Evolutionary conservation across 1,140 invertebrate genomes (phyloP), one percentile per base, ranked within the genome.

Genomic region (Brachionus calyciflorus): DNA sequence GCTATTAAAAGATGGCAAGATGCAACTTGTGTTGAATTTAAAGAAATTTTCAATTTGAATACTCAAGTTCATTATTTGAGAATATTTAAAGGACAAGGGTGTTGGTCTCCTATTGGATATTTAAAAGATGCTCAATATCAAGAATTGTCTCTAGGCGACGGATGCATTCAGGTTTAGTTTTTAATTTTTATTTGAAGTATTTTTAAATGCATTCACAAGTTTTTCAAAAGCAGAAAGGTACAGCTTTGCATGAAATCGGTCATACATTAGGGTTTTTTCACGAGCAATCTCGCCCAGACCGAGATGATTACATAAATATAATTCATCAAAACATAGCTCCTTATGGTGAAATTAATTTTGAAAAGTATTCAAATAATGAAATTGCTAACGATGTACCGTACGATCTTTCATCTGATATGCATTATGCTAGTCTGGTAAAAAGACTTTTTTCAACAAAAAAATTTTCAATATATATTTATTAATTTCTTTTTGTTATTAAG

Each of bases 201-300:
- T n/a, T n/a, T n/a, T n/a, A n/a, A n/a, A n/a, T n/a, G n/a, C n/a
- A n/a, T n/a, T n/a, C n/a, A n/a, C n/a, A n/a, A n/a, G n/a, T n/a
- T n/a, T n/a, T n/a, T n/a, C n/a, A n/a, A n/a, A n/a, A n/a, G n/a
- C n/a, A n/a, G 19, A 80, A 79, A 79, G 80, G 80, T 2, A 70
- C 80, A 26, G 77, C 82, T 24, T 24, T 80, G 0, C 86, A 87
- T 77, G 86, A 87, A 79, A 81, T 87, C n/a, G 87, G 85, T 0
- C 86, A 87, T 79, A 81, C 85, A 0, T 80, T 87, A 14, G 86
- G 86, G 9, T 83, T 85, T 77, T 80, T 82, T 63, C 87, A 91
- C 79, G 89, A 90, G 79, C 90, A 91, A 80, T 89, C 88, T 78
- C 84, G 89, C 14, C 82, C 85, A 6, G 88, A 91, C 82, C 83